These are phyloP conservation scores for Dasyurus viverrinus DNA, from an alignment of 2,113 vertebrate genomes.

Conservation along the genomic window DNA sequence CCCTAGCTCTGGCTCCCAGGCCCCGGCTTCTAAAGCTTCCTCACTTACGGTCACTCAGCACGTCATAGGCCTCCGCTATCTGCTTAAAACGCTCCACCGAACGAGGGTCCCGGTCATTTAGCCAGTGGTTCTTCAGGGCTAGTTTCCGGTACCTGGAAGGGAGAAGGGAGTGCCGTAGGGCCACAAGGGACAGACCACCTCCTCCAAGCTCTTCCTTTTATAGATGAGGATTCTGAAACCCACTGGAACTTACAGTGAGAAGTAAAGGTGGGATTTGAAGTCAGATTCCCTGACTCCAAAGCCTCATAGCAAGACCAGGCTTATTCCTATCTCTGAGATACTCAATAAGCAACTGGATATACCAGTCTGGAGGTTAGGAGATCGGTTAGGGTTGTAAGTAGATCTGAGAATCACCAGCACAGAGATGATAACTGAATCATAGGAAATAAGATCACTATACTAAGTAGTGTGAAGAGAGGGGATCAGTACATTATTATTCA, in stretches of 20 bases:
- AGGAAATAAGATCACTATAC: too few relatives aligned
- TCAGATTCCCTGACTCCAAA: not conserved
- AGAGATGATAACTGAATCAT: too few relatives aligned
- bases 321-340: not conserved
- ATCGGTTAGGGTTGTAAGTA: too few relatives aligned
- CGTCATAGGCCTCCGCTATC: conserved; percentile 94
- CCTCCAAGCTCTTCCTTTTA: not conserved
- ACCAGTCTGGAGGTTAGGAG: too few relatives aligned
- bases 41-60: conserved; percentile 94
- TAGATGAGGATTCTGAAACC: not conserved
- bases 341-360: too few relatives aligned
- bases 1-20: not conserved
- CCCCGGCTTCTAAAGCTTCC: not conserved
- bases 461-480: too few relatives aligned
- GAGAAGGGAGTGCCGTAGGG: not conserved
- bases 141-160: conserved; percentile 88
- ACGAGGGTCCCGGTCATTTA: conserved; percentile 80
- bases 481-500: too few relatives aligned
- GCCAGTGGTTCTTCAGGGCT: conserved; percentile 90
- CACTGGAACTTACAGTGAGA: not conserved
- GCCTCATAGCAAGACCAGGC: not conserved
- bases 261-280: not conserved
- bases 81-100: conserved; percentile 85
- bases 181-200: not conserved
- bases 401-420: too few relatives aligned